Percentiles rank a stretch among this genome's conserved stretches.
Evolutionary conservation across 2,113 vertebrate genomes (phyloP).

Genomic region (Ranitomeya variabilis): DNA sequence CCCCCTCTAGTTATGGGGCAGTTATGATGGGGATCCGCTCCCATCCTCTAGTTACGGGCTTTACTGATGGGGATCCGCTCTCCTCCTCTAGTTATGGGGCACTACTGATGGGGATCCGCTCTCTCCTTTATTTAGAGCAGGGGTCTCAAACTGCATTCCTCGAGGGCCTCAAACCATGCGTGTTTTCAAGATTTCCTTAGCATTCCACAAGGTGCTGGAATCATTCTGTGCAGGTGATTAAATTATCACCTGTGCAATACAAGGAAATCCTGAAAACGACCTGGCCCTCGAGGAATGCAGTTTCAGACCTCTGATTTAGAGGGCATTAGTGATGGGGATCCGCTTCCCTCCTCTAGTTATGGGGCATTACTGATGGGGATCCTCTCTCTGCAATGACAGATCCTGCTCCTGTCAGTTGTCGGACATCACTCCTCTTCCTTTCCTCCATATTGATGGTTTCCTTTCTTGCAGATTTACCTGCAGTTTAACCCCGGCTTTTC

Average conservation of each 20-base stretch:
- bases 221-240: too few relatives aligned
- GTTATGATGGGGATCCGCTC: neutral
- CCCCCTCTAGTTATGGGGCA: neutral
- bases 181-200: too few relatives aligned
- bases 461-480: slow-evolving; percentile 73
- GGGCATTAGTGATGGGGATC: neutral
- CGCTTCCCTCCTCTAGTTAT: neutral
- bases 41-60: neutral
- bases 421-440: neutral
- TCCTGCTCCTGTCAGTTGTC: neutral
- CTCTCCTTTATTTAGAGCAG: too few relatives aligned
- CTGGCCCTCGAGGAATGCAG: too few relatives aligned
- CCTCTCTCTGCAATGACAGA: neutral
- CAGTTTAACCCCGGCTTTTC: slow-evolving; percentile 72
- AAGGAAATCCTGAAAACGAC: too few relatives aligned
- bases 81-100: neutral
- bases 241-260: too few relatives aligned
- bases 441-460: neutral
- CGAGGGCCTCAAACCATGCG: too few relatives aligned
- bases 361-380: too few relatives aligned
- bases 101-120: neutral
- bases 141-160: too few relatives aligned
- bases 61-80: neutral
- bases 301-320: neutral
- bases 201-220: too few relatives aligned